phyloP scores from a whole-genome alignment of 2,797 vertebrate species.

The Pelochelys cantorii region DNA sequence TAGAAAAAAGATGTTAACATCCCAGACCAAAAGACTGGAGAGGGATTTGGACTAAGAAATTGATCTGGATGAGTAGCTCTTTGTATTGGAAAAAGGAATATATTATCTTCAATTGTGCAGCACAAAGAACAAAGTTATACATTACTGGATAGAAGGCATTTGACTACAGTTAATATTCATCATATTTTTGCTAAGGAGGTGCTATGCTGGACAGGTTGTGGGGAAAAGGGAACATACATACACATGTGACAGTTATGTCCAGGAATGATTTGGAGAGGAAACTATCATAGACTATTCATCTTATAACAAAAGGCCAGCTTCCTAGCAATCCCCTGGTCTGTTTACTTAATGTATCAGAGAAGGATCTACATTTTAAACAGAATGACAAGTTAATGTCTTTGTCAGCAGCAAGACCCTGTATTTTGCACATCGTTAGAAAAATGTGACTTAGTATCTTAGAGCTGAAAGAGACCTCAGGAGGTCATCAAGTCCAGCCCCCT shows the following conservation, averaged over 20 bases:
- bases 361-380: background rate
- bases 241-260: background rate
- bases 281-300: background rate
- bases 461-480: too few species aligned
- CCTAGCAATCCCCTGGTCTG: background rate
- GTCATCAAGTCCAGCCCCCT: too few species aligned
- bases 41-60: background rate
- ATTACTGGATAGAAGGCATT: background rate
- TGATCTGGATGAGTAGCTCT: background rate
- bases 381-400: background rate
- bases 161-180: background rate
- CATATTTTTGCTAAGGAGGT: background rate
- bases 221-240: background rate
- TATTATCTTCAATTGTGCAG: background rate
- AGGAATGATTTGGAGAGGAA: background rate
- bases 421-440: background rate
- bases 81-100: background rate
- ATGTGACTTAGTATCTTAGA: background rate
- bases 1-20: background rate
- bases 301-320: background rate
- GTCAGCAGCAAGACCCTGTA: background rate
- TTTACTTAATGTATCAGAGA: background rate
- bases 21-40: background rate
- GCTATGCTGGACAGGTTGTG: background rate
- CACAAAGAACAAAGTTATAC: background rate